These are phyloP conservation scores for Chaenogobius annularis DNA, from an alignment of 2,113 vertebrate genomes.

Conservation along the genomic window DNA sequence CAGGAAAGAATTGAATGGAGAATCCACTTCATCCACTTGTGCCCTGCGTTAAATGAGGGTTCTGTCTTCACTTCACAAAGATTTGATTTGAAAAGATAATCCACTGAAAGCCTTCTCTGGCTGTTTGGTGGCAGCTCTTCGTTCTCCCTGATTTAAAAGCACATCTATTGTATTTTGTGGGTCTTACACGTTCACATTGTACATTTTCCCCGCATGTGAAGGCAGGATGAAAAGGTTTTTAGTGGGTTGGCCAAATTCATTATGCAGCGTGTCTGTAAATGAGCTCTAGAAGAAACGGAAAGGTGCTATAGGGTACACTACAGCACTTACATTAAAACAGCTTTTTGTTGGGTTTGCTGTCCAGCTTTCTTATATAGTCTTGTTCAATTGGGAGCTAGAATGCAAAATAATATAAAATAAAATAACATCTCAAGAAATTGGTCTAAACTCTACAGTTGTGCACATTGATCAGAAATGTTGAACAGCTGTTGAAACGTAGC, in stretches of 20 bases:
- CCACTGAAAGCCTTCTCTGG: constrained; percentile 65
- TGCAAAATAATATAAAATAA: not conserved
- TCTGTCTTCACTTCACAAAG: constrained; percentile 52
- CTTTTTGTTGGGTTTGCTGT: constrained; percentile 11
- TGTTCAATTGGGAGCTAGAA: not conserved
- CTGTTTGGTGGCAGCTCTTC: constrained; percentile 51
- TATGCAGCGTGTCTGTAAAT: constrained; percentile 36
- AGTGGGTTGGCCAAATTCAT: constrained; percentile 48
- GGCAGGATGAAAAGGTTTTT: constrained; percentile 48
- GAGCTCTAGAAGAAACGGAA: constrained; percentile 29
- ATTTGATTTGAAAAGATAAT: constrained; percentile 75
- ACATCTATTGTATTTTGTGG: constrained; percentile 52
- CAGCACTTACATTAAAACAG: constrained; percentile 40
- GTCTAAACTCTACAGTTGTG: not conserved
- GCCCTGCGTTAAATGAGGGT: constrained; percentile 53
- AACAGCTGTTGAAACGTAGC: no score
- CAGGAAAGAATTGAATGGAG: constrained; percentile 51
- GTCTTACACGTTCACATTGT: constrained; percentile 38
- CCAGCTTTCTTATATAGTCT: not conserved
- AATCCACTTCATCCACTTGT: constrained; percentile 55
- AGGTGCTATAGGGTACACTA: constrained; percentile 30
- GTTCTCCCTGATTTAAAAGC: constrained; percentile 66
- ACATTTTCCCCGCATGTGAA: constrained; percentile 38
- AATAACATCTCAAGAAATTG: not conserved
- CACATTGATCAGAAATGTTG: no score